Percentiles rank a stretch among this genome's conserved stretches.
phyloP scores from a whole-genome alignment of 2,797 vertebrate species.

The Coregonus ussuriensis region DNA sequence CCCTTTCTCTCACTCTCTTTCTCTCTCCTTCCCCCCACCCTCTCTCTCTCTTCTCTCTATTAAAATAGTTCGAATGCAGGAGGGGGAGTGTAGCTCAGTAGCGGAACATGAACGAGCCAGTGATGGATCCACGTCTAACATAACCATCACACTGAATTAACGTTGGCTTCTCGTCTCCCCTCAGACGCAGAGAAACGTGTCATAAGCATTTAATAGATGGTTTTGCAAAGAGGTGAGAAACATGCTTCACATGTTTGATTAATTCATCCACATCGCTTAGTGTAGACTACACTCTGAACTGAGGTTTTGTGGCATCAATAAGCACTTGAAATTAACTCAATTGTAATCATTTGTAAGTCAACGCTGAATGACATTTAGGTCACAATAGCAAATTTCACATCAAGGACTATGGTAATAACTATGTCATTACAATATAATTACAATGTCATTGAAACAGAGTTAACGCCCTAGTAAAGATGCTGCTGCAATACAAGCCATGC shows the following conservation, averaged over 20 bases:
- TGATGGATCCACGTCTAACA: constrained; percentile 25
- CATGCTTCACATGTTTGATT: constrained; percentile 36
- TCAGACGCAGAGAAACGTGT: constrained; percentile 38
- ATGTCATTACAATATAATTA: neutral
- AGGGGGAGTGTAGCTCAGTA: constrained; percentile 5
- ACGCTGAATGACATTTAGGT: neutral
- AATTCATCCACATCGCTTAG: constrained; percentile 39
- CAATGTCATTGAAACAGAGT: neutral
- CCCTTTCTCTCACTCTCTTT: neutral
- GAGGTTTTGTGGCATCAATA: constrained; percentile 40
- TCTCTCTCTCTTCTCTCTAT: constrained; percentile 31
- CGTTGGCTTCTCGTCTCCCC: constrained; percentile 23
- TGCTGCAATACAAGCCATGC: neutral
- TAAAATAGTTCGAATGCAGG: constrained; percentile 56
- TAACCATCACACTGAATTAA: constrained; percentile 47
- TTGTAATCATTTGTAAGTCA: neutral
- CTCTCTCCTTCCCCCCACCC: constrained; percentile 10
- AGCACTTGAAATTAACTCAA: constrained; percentile 9
- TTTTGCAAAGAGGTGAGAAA: constrained; percentile 37
- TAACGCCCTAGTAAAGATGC: neutral
- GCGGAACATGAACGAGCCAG: constrained; percentile 51
- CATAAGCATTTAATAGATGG: constrained; percentile 43
- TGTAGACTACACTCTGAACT: constrained; percentile 16
- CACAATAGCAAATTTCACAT: neutral
- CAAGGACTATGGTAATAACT: neutral